Evolutionary conservation across 2,113 vertebrate genomes (phyloP).

Genomic region (Pteropus alecto): DNA sequence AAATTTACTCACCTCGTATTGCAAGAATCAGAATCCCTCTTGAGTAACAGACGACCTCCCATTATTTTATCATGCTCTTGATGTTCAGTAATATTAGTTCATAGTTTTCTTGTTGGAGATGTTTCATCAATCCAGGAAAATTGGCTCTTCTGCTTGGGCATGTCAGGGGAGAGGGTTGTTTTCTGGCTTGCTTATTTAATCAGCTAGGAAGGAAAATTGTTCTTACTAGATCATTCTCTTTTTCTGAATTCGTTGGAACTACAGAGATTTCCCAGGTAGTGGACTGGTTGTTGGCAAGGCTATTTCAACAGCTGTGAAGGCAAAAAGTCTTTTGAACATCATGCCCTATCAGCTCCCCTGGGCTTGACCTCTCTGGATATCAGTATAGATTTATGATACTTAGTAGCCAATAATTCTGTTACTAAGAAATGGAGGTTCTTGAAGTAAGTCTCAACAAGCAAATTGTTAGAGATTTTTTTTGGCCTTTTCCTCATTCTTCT

Average conservation of each 20-base stretch:
- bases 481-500: not conserved
- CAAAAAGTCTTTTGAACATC: not conserved
- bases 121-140: not conserved
- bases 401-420: not conserved
- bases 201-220: not conserved
- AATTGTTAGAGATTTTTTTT: not conserved
- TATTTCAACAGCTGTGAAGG: not conserved
- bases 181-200: not conserved
- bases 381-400: not conserved
- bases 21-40: not conserved
- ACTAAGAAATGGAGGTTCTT: not conserved
- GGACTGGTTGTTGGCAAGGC: fast-evolving
- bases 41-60: not conserved
- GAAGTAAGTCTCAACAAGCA: not conserved
- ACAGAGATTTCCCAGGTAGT: not conserved
- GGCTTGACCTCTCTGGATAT: not conserved
- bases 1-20: not conserved
- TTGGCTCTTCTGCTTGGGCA: not conserved
- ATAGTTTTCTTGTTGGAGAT: not conserved
- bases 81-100: not conserved
- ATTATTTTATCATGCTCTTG: not conserved
- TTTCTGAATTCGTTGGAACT: not conserved
- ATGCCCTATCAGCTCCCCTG: fast-evolving
- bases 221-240: not conserved
- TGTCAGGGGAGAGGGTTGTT: not conserved